A percentile compares a stretch with the other conserved stretches of the same genome.
Conservation (phyloP, 2,888 invertebrate genomes). For the Steromphala cineraria region DNA sequence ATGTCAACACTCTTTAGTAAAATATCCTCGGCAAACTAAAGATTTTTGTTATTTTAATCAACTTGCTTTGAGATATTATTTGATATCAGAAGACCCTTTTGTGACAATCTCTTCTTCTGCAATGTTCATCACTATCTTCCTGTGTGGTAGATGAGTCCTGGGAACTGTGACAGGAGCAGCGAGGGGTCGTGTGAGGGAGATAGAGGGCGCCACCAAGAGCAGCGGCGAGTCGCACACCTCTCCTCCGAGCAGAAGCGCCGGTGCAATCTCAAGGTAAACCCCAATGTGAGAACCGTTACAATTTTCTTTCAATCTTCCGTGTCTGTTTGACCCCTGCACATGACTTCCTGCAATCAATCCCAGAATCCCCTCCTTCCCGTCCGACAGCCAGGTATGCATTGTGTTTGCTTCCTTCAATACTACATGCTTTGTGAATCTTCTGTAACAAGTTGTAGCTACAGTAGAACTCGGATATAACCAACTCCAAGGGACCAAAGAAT, state of each 20-base stretch:
- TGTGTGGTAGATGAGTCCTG: neutral
- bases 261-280: slow-evolving; percentile 88
- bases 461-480: too few species aligned
- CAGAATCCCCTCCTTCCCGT: neutral
- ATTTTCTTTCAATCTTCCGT: neutral
- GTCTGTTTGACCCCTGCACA: neutral
- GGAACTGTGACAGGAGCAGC: neutral
- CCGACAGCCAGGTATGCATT: neutral
- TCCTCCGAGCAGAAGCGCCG: slow-evolving; percentile 94
- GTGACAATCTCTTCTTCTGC: too few species aligned
- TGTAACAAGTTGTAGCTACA: too few species aligned
- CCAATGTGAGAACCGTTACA: slow-evolving; percentile 1
- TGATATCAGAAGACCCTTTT: too few species aligned
- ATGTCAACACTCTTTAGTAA: too few species aligned
- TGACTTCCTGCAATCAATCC: neutral
- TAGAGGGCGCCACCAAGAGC: slow-evolving; percentile 77
- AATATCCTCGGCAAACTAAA: too few species aligned
- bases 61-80: too few species aligned
- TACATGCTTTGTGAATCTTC: neutral
- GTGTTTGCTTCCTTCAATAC: neutral
- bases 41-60: too few species aligned
- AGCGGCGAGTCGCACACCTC: slow-evolving; percentile 88
- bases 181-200: neutral
- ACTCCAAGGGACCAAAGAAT: too few species aligned
- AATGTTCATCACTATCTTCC: too few species aligned